phyloP scores from a whole-genome alignment of 64 coral and sea anemone genomes.

The Catalaphyllia jardinei region DNA sequence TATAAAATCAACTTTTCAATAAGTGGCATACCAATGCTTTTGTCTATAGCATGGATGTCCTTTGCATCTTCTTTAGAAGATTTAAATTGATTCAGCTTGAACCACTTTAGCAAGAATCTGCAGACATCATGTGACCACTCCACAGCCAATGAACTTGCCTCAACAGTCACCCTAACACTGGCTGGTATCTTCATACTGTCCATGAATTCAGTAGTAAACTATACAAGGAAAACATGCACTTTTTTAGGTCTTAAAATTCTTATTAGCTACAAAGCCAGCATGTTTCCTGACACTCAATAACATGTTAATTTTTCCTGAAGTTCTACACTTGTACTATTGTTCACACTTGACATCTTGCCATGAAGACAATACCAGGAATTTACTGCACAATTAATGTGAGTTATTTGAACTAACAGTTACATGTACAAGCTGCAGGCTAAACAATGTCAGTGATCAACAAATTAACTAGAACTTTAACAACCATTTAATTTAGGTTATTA shows the following conservation, averaged over 20 bases:
- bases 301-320: too few species aligned
- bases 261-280: not conserved
- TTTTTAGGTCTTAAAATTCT: not conserved
- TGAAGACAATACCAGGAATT: too few species aligned
- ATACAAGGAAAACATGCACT: not conserved
- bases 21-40: not conserved
- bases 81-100: not conserved
- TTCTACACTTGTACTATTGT: too few species aligned
- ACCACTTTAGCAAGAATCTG: conserved; percentile 43
- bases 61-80: not conserved
- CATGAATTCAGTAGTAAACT: conserved; percentile 10
- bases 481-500: too few species aligned
- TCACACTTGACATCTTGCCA: too few species aligned
- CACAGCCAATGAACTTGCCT: conserved; percentile 61
- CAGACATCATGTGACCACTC: conserved; percentile 93
- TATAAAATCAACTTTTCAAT: too few species aligned
- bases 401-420: too few species aligned
- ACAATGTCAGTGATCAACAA: too few species aligned
- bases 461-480: too few species aligned
- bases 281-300: too few species aligned
- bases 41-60: not conserved
- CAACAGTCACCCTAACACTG: conserved; percentile 28
- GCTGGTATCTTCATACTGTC: not conserved
- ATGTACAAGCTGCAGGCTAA: too few species aligned
- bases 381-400: too few species aligned